Evolutionary conservation across 2,113 vertebrate species (phyloP).

Genomic region (Clarias magur): DNA sequence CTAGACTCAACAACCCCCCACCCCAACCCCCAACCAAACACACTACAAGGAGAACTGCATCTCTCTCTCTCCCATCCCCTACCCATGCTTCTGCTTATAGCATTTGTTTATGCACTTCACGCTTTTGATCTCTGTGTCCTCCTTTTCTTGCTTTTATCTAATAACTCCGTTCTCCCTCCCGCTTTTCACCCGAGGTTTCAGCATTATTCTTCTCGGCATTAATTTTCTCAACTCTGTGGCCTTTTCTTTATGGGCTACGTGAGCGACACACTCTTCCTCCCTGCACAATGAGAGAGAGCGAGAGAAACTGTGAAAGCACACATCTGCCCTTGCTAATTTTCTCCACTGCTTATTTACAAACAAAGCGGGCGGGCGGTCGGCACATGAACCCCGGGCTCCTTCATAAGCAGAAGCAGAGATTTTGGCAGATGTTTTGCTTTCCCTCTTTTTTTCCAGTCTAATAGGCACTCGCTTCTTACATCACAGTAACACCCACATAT

Average conservation of each 20-base stretch:
- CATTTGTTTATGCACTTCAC: slow-evolving; percentile 4
- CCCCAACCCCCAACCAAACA: no score
- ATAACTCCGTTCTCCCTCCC: background rate
- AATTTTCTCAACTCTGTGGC: background rate
- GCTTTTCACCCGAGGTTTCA: background rate
- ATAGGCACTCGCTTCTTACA: background rate
- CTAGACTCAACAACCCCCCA: slow-evolving; percentile 1
- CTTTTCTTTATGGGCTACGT: background rate
- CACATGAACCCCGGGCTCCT: slow-evolving; percentile 34
- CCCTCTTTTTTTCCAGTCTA: background rate
- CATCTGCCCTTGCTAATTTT: slow-evolving; percentile 51
- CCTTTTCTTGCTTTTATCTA: slow-evolving; percentile 11
- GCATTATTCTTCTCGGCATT: background rate
- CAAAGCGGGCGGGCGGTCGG: slow-evolving; percentile 48
- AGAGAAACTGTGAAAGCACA: background rate
- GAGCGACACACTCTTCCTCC: background rate
- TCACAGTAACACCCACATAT: background rate
- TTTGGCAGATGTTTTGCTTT: slow-evolving; percentile 29
- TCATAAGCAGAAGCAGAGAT: slow-evolving; percentile 23
- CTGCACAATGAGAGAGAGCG: background rate
- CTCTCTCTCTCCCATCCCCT: background rate
- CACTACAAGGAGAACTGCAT: background rate
- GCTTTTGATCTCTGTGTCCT: slow-evolving; percentile 9
- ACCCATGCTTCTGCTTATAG: background rate
- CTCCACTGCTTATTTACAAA: slow-evolving; percentile 58